Base-by-base conservation (phyloP, 2,113 vertebrate species). In the Forbesichthys agassizii region DNA sequence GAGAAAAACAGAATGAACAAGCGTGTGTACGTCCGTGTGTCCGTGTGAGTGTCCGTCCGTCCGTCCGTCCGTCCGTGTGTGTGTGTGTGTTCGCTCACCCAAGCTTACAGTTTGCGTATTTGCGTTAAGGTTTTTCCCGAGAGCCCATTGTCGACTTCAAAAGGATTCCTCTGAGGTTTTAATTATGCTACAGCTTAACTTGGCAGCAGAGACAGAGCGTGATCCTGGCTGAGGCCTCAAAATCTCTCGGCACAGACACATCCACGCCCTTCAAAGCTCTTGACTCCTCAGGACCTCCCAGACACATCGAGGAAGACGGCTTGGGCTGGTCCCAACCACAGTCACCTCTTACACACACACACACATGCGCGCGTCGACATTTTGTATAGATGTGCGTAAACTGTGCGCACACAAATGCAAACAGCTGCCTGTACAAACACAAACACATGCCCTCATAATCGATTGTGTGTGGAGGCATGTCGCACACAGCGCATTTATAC, bases 171-270 rank as follows among this genome's bases (percentile, higher is more conserved):
- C 84, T 68, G 89, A 88, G 91, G 88, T 92, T 93, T 91, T 92
- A 93, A 93, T 93, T 92, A 93, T 84, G 90, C 88, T 88, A 89
- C 88, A 87, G 90, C 92, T 92, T 93, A 91, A 92, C 92, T 93
- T 92, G 91, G 92, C 92, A 93, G 90, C 84, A 84, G 87, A 81
- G 88, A 75, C 86, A 89, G 84, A 90, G 89, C 90, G 85, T 84
- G 89, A 91, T 91, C 91, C 86, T 90, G 86, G 90, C 80, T 89
- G 90, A 91, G 89, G 84, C 85, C 88, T 86, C 88, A 90, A 92
- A 93, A 93, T 92, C 91, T 92, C 88, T 80, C 85, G 64, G 75
- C 72, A 86, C 86, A 92, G 90, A 91, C 91, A 86, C 77, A 70
- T 87, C 88, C 90, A 91, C 87, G 82, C 88, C 88, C 89, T 92